Evolutionary conservation across 2,113 vertebrate species (phyloP).

Genomic region (Notarius quadriscutis): DNA sequence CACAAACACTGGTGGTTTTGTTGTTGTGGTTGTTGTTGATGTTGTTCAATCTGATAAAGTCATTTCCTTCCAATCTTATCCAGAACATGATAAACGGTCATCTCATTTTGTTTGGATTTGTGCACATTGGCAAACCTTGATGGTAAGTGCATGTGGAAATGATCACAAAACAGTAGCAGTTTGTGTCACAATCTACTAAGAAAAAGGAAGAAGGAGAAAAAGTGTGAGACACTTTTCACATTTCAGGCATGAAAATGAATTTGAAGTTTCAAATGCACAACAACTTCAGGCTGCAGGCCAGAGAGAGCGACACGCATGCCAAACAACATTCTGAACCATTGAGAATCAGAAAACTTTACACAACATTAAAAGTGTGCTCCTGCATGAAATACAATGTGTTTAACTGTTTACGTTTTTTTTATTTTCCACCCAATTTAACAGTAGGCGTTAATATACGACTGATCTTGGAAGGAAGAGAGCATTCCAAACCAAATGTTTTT

Average conservation of each 20-base stretch:
- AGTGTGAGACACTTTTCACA: constrained; percentile 5
- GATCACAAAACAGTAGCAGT: constrained; percentile 51
- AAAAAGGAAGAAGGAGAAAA: not conserved
- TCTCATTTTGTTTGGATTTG: too few species aligned
- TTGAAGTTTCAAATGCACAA: constrained; percentile 39
- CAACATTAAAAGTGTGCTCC: constrained; percentile 17
- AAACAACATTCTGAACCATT: constrained; percentile 8
- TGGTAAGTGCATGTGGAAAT: constrained; percentile 49
- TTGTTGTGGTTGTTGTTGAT: not conserved
- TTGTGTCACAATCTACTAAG: constrained; percentile 8
- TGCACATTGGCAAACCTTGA: constrained; percentile 38
- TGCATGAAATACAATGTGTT: constrained; percentile 6
- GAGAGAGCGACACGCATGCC: not conserved
- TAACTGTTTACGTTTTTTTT: not conserved
- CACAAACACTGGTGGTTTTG: constrained; percentile 5
- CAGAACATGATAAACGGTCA: constrained; percentile 6
- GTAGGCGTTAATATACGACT: not conserved
- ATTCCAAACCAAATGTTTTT: not conserved
- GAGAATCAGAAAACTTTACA: constrained; percentile 16
- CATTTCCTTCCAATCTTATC: constrained; percentile 7
- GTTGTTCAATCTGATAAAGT: not conserved
- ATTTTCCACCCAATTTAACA: not conserved
- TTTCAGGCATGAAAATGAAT: constrained; percentile 45
- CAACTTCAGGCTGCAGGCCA: constrained; percentile 30
- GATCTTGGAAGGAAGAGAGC: too few species aligned